phyloP scores from a whole-genome alignment of 2,797 vertebrate genomes.

The Anabas testudineus region DNA sequence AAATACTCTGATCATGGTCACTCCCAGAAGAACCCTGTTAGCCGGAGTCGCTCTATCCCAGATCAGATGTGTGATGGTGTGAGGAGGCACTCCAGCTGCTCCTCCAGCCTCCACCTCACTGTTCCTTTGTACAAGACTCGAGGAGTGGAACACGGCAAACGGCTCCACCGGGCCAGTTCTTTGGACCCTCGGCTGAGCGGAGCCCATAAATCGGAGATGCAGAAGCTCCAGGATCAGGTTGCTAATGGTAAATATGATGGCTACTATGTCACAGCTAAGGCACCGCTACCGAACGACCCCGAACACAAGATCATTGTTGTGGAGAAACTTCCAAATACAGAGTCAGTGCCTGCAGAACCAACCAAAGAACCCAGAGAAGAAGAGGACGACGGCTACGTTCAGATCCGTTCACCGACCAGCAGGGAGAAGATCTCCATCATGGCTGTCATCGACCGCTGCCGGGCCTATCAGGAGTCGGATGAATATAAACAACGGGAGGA shows the following conservation, averaged over 20 bases:
- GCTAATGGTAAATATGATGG: neutral
- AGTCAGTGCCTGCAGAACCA: neutral
- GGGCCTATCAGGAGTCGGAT: conserved; percentile 85
- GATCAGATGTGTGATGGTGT: conserved; percentile 75
- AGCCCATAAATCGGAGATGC: conserved; percentile 37
- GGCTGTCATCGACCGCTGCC: conserved; percentile 86
- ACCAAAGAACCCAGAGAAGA: conserved; percentile 34
- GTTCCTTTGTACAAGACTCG: neutral
- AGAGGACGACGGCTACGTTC: conserved; percentile 72
- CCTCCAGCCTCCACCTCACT: conserved; percentile 24
- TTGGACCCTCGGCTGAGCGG: conserved; percentile 51
- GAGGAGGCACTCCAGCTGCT: conserved; percentile 65
- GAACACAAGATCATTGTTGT: conserved; percentile 82
- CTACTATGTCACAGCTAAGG: conserved; percentile 79
- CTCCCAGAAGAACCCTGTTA: conserved; percentile 31
- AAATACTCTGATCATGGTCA: conserved; percentile 72
- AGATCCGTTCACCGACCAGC: conserved; percentile 88
- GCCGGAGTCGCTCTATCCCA: conserved; percentile 78
- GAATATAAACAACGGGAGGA: conserved; percentile 80
- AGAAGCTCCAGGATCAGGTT: conserved; percentile 47
- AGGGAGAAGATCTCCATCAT: conserved; percentile 87
- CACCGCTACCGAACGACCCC: conserved; percentile 67
- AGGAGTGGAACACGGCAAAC: conserved; percentile 22
- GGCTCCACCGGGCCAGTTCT: conserved; percentile 66
- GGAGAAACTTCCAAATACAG: conserved; percentile 77